Base-by-base conservation (phyloP, 2,113 vertebrate genomes). In the Halichoerus grypus region DNA sequence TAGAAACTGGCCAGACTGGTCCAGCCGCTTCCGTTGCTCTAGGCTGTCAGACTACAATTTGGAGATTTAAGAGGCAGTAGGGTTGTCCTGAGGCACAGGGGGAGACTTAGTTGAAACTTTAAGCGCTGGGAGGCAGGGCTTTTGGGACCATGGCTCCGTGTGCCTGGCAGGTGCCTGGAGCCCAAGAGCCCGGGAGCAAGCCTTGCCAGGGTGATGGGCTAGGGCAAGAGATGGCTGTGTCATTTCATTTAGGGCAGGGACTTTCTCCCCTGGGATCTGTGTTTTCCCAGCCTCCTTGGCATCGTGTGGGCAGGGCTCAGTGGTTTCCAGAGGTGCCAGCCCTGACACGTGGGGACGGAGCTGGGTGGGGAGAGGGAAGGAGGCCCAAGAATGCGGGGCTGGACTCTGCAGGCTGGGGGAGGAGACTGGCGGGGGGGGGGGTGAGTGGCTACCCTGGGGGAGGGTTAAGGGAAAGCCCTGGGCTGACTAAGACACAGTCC, bases 1-100 rank as follows among this genome's bases (percentile, higher is more conserved):
- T 92, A 96, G 85, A 94, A 98, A 97, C 94, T 95, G 79, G 63
- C 88, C 63, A 31, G 87, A 92, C 97, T 33, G 94, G 97, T 95
- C 74, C 89, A 65, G 79, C 83, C 28, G 61, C 94, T 94, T 95
- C 57, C 1, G 0, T 7, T 5, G 22, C 74, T 86, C 81, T 57
- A 36, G n/a, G 15, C 24, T 57, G 72, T 14, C 24, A 1, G 6
- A 1, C 76, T 85, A 3, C 7, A 49, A 1, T 79, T 53, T 71
- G 26, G 76, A 49, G 39, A 18, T 39, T 36, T 42, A 10, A 59
- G 65, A 76, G 63, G 88, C 57, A 6, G 39, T 13, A 0, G 28
- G 22, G 46, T 21, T 21, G 0, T 9, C n/a, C 0, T 0, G 57
- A 80, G 61, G 61, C 67, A 22, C 49, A 3, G 61, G 9, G 33